Evolutionary conservation across 1,140 invertebrate species (phyloP), one percentile per base, ranked within the genome.

Genomic region (Bombyx mandarina): DNA sequence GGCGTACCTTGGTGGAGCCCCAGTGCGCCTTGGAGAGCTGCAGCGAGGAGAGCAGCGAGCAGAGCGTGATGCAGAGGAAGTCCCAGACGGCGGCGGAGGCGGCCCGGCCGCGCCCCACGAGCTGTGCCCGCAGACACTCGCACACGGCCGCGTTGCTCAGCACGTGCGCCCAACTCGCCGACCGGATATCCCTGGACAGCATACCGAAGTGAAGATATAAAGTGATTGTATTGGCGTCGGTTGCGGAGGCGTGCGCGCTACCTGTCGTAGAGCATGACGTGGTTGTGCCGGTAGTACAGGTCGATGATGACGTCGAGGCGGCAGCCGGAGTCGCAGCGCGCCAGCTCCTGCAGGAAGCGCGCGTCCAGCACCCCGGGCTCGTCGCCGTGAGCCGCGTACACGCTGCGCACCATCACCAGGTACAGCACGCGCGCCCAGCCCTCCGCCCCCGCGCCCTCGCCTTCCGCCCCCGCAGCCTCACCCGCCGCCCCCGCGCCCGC

Each of bases 11-110:
- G 8, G 63, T 56, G 43, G 43, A 55, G 8, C 43, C 60, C 62
- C 63, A 67, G 2, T 7, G 1, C 9, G 58, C 45, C n/a, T 56
- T 59, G 18, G 60, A 62, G 52, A 45, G 47, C 3, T 54, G 43
- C 1, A 79, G 53, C 7, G 69, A 71, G 22, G 46, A 48, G 10
- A 71, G 43, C 8, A 77, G 52, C 12, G 75, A 70, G 61, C 73
- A 76, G 51, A 80, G 64, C 45, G 69, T 52, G 53, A 82, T 75
- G 59, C 65, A 75, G 57, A 62, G 57, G 68, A 82, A 82, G 72
- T 82, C 79, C 79, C 79, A 82, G 60, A 69, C 65, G 18, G 54
- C 55, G 42, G 70, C 47, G 4, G 64, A 18, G 51, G 63, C 47
- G 0, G 54, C 56, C 75, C 75, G 73, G 50, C 70, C 77, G 8